Percentiles rank a stretch among this genome's conserved stretches.
Evolutionary conservation across 53 echinoderm and acorn worm genomes (phyloP).

Genomic region (Crossaster papposus): DNA sequence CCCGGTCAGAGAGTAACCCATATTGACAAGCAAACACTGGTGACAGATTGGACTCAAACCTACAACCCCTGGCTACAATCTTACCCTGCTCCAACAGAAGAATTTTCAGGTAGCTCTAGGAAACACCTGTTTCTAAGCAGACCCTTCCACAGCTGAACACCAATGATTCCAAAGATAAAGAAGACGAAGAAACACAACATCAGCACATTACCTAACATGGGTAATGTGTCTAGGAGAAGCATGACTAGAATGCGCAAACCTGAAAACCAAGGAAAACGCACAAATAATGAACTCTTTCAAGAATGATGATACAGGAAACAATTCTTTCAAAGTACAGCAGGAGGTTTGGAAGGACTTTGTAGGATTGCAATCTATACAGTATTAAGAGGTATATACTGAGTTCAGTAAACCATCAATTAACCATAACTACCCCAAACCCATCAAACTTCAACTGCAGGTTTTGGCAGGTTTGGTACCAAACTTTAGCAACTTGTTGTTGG

Average conservation of each 20-base stretch:
- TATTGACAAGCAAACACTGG: too few relatives aligned
- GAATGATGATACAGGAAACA: background rate
- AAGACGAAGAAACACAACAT: constrained; percentile 98
- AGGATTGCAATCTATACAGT: too few relatives aligned
- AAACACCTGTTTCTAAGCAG: constrained; percentile 93
- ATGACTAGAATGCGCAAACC: constrained; percentile 98
- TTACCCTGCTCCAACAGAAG: constrained; percentile 66
- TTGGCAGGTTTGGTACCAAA: too few relatives aligned
- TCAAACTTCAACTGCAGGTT: too few relatives aligned
- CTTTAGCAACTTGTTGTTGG: too few relatives aligned
- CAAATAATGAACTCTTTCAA: background rate
- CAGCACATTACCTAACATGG: constrained; percentile 97
- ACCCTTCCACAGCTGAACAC: constrained; percentile 98
- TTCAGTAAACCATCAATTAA: too few relatives aligned
- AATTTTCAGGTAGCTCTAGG: constrained; percentile 70
- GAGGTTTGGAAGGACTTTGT: too few relatives aligned
- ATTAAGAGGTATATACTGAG: too few relatives aligned
- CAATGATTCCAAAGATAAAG: constrained; percentile 99
- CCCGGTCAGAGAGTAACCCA: too few relatives aligned
- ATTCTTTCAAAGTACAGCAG: too few relatives aligned
- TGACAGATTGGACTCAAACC: too few relatives aligned
- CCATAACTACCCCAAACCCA: too few relatives aligned
- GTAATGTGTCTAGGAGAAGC: constrained; percentile 95
- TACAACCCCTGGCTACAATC: background rate
- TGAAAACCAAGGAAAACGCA: constrained; percentile 23